Percentiles rank a stretch among this genome's conserved stretches.
phyloP scores from a whole-genome alignment of 1,140 invertebrate genomes.

The Aphidius ervi region DNA sequence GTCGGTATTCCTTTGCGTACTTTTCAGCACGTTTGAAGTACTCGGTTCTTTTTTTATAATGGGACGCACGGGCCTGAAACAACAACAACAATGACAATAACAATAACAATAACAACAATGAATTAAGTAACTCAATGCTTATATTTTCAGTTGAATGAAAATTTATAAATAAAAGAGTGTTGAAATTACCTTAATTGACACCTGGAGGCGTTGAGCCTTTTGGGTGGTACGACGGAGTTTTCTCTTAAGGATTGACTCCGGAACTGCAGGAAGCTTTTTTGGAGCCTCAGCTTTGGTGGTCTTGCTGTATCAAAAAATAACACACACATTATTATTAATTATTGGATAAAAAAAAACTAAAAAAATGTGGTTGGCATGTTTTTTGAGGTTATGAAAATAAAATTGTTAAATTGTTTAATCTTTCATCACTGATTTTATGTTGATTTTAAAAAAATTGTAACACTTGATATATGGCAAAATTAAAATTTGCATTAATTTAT shows the following conservation, averaged over 20 bases:
- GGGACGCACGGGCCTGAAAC: slow-evolving; percentile 58
- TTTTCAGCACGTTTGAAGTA: slow-evolving; percentile 91
- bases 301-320: slow-evolving; percentile 23
- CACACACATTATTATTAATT: neutral
- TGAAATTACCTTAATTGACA: slow-evolving; percentile 56
- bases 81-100: neutral
- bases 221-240: slow-evolving; percentile 77
- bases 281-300: slow-evolving; percentile 16
- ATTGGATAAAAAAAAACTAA: too few relatives aligned
- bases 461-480: too few relatives aligned
- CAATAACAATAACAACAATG: too few relatives aligned
- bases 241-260: slow-evolving; percentile 92
- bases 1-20: slow-evolving; percentile 91
- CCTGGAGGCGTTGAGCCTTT: slow-evolving; percentile 63
- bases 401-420: too few relatives aligned
- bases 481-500: too few relatives aligned
- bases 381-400: too few relatives aligned
- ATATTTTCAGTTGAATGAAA: neutral
- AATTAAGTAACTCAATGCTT: too few relatives aligned
- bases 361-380: too few relatives aligned
- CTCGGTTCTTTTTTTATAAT: slow-evolving; percentile 63
- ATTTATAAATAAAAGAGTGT: neutral
- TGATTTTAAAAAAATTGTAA: too few relatives aligned
- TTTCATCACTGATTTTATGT: too few relatives aligned
- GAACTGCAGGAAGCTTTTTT: slow-evolving; percentile 85